Percentiles rank a stretch among this genome's conserved stretches.
These are phyloP conservation scores for Gymnoscopelus microlampas DNA, from an alignment of 2,797 vertebrate species.

Conservation along the genomic window DNA sequence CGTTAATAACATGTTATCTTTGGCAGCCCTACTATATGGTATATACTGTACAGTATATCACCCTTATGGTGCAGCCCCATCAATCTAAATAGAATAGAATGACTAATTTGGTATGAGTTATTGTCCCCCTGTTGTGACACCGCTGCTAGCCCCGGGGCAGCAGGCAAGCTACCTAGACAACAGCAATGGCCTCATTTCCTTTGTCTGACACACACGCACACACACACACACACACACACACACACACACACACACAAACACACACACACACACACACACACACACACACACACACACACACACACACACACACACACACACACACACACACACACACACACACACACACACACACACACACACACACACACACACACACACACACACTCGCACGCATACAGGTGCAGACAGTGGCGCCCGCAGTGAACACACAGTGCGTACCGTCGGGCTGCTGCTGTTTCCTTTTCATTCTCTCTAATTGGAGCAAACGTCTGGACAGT, in stretches of 20 bases:
- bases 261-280: not conserved
- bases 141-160: slow-evolving; percentile 32
- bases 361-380: not conserved
- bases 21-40: too few species aligned
- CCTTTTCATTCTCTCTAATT: too few species aligned
- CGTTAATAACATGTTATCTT: too few species aligned
- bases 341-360: not conserved
- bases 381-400: not conserved
- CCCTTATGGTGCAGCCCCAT: slow-evolving; percentile 20
- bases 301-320: not conserved
- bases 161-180: slow-evolving; percentile 25
- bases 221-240: not conserved
- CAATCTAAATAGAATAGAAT: slow-evolving; percentile 39
- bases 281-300: not conserved
- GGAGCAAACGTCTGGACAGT: too few species aligned
- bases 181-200: slow-evolving; percentile 33
- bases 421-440: too few species aligned
- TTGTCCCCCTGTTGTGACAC: slow-evolving; percentile 25
- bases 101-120: slow-evolving; percentile 44
- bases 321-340: not conserved
- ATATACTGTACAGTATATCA: too few species aligned
- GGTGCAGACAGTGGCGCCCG: not conserved
- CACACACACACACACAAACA: not conserved
- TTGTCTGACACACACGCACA: slow-evolving; percentile 3
- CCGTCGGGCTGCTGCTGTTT: too few species aligned